phyloP scores from a whole-genome alignment of 2,888 invertebrate species.

The Andrena trimmerana region DNA sequence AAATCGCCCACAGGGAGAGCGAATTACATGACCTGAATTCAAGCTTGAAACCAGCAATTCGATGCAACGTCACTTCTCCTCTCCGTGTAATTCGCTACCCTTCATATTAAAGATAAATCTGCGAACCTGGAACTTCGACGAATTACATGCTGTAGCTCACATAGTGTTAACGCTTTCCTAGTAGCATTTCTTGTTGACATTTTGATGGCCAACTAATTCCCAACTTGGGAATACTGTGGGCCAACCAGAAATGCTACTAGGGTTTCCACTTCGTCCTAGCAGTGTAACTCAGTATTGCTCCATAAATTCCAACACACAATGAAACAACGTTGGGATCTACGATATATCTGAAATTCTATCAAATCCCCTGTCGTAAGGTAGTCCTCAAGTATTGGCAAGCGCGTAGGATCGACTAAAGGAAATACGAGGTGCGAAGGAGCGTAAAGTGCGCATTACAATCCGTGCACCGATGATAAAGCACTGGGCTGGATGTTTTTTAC shows the following conservation, averaged over 20 bases:
- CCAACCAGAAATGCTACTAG: too few species aligned
- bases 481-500: conserved; percentile 4
- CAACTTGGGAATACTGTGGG: too few species aligned
- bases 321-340: not conserved
- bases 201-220: too few species aligned
- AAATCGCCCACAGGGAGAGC: not conserved
- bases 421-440: conserved; percentile 25
- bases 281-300: not conserved
- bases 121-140: not conserved
- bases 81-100: not conserved
- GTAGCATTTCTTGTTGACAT: too few species aligned
- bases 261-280: too few species aligned
- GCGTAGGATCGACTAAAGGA: not conserved
- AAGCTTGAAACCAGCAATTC: not conserved
- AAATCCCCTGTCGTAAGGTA: not conserved
- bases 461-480: conserved; percentile 20
- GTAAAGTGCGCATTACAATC: conserved; percentile 26
- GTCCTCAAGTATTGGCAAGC: not conserved
- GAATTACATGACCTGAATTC: not conserved
- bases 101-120: not conserved
- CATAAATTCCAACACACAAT: not conserved
- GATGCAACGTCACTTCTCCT: not conserved
- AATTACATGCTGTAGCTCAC: not conserved
- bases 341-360: conserved; percentile 3
- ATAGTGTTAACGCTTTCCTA: not conserved